Evolutionary conservation across 2,797 vertebrate genomes (phyloP), one percentile per base, ranked within the genome.

Genomic region (Rhyacichthys aspro): DNA sequence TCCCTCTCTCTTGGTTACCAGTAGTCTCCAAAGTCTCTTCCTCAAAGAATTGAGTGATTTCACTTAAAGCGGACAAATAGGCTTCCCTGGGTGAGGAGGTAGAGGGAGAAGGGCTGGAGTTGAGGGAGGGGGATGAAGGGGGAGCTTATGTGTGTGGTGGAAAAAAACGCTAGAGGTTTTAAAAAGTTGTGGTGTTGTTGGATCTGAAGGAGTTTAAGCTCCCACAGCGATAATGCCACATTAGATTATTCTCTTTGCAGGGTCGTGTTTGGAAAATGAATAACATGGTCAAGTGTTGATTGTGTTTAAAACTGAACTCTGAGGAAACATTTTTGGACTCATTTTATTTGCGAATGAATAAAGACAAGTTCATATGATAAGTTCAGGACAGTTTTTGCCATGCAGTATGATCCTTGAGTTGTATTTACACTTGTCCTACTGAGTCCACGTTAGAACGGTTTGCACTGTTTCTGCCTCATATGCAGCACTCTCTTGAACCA

Each of bases 41-140:
- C 67, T 77, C 94, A 94, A 93, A 94, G 93, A 96, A 96, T 94
- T 95, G 95, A 97, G 94, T 95, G 95, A 96, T 96, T 96, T 96
- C 91, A 93, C 94, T 95, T 95, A 95, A 94, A 94, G 94, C 91
- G 94, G 94, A 96, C 94, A 95, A 97, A 98, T 94, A 94, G 93
- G 91, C 91, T 92, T 92, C 92, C 93, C 91, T 87, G 75, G 76
- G 81, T 83, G 89, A 89, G 88, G 90, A 63, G 88, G 83, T 89
- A 76, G 82, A 74, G 90, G 46, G 57, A 48, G 15, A 76, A 7
- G 11, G 33, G 23, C 17, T 41, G 33, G 76, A 63, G n/a, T n/a
- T n/a, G 50, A 66, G 48, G 15, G 37, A 43, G 28, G 41, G 54
- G 59, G 44, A 44, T 16, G 44, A 66, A 47, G 53, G 41, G 15